These are phyloP conservation scores for Urechis unicinctus DNA, from an alignment of 2,888 invertebrate genomes.

Conservation along the genomic window DNA sequence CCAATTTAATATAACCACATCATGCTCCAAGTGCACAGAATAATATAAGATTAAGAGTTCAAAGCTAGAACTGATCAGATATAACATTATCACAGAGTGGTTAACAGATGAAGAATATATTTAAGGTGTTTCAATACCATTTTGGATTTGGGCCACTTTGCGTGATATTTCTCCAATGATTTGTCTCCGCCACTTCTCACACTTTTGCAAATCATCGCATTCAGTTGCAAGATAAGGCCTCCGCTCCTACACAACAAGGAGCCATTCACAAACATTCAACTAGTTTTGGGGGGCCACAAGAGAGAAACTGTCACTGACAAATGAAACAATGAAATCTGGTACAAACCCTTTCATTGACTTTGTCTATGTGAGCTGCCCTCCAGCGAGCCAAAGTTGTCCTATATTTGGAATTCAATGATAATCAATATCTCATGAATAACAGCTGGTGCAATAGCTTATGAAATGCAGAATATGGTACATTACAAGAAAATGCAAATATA, in stretches of 20 bases:
- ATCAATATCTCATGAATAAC: too few relatives aligned
- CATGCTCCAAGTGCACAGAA: too few relatives aligned
- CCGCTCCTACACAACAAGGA: background rate
- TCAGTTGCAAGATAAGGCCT: slow-evolving; percentile 91
- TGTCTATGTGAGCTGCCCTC: slow-evolving; percentile 66
- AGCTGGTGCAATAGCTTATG: too few relatives aligned
- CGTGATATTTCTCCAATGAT: slow-evolving; percentile 95
- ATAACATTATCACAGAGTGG: background rate
- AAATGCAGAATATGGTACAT: background rate
- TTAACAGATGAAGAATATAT: background rate
- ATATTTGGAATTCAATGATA: too few relatives aligned
- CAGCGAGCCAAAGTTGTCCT: slow-evolving; percentile 98
- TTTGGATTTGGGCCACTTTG: slow-evolving; percentile 98
- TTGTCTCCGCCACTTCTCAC: slow-evolving; percentile 94
- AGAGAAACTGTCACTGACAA: background rate
- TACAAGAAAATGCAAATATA: background rate
- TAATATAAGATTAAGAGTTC: background rate
- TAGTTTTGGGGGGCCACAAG: background rate
- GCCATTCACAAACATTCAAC: background rate
- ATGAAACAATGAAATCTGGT: background rate
- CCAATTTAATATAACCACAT: too few relatives aligned
- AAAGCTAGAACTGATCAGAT: too few relatives aligned
- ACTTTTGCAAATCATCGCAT: slow-evolving; percentile 82
- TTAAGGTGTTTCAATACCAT: slow-evolving; percentile 58
- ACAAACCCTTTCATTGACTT: slow-evolving; percentile 21